Percentiles rank a stretch among this genome's conserved stretches.
phyloP scores from a whole-genome alignment of 64 coral and sea anemone genomes.

The Dendrophyllia cribrosa region DNA sequence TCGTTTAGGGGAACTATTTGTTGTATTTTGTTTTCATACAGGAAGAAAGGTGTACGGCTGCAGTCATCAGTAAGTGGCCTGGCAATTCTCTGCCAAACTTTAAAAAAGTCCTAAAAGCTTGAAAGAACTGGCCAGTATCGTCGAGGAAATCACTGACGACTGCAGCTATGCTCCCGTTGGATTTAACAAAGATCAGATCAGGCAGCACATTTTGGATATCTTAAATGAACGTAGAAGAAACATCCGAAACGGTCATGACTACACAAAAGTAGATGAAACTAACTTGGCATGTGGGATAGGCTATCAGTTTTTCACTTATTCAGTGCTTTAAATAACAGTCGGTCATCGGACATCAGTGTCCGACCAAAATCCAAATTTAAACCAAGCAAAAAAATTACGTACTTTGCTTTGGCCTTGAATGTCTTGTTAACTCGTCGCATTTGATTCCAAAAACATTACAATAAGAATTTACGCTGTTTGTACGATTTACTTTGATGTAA shows the following conservation, averaged over 20 bases:
- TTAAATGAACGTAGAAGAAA: constrained; percentile 44
- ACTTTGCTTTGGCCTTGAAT: too few relatives aligned
- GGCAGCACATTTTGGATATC: constrained; percentile 56
- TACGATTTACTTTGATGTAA: too few relatives aligned
- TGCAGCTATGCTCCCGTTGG: constrained; percentile 22
- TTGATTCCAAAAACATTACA: too few relatives aligned
- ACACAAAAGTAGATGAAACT: constrained; percentile 23
- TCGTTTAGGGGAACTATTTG: too few relatives aligned
- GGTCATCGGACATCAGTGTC: too few relatives aligned
- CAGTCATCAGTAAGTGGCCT: neutral
- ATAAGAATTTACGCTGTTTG: too few relatives aligned
- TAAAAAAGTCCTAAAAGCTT: constrained; percentile 15
- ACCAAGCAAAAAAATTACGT: too few relatives aligned
- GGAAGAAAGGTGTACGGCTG: neutral
- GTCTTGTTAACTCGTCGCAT: too few relatives aligned
- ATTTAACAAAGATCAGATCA: constrained; percentile 53
- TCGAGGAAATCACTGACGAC: constrained; percentile 10
- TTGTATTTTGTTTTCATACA: neutral
- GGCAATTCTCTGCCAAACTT: constrained; percentile 14
- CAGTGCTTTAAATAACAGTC: too few relatives aligned
- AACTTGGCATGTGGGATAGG: neutral
- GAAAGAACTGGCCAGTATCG: constrained; percentile 6
- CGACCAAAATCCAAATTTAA: too few relatives aligned
- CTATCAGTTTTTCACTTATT: neutral
- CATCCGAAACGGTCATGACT: constrained; percentile 55